phyloP scores from a whole-genome alignment of 2,113 vertebrate genomes.

The Sitta europaea region DNA sequence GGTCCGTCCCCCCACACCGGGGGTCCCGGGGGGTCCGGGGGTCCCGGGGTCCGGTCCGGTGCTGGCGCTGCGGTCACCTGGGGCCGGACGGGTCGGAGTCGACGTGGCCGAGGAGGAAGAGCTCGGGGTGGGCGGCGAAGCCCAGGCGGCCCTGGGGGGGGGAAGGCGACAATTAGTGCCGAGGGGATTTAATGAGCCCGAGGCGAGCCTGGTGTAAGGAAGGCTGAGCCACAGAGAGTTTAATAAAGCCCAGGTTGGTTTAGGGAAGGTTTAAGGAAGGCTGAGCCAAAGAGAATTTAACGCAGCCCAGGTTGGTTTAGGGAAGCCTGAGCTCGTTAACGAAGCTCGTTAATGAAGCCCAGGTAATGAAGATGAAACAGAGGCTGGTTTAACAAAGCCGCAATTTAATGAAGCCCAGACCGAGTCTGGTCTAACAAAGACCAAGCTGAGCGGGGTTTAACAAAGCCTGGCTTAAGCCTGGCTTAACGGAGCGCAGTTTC shows the following conservation, averaged over 20 bases:
- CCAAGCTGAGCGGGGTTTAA: background rate
- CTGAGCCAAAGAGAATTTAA: background rate
- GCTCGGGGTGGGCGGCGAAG: conserved; percentile 74
- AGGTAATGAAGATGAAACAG: background rate
- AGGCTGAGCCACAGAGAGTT: background rate
- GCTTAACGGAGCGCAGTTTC: background rate
- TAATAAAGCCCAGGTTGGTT: too few species aligned
- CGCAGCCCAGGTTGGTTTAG: background rate
- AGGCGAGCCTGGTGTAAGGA: rapidly evolving
- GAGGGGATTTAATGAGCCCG: rapidly evolving
- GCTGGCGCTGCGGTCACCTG: conserved; percentile 13
- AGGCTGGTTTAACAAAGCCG: background rate
- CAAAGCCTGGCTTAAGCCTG: background rate
- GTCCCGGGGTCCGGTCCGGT: rapidly evolving
- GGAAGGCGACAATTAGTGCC: background rate
- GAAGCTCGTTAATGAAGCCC: too few species aligned
- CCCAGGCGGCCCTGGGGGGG: conserved; percentile 69
- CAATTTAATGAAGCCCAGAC: background rate
- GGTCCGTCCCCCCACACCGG: background rate
- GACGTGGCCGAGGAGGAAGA: conserved; percentile 82
- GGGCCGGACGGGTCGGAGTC: conserved; percentile 49
- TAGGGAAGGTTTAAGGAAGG: background rate
- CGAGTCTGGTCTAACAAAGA: background rate
- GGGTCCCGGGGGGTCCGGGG: background rate
- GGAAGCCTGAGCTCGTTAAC: background rate